Base-by-base conservation (phyloP, 2,113 vertebrate genomes). In the Drymodes brunneopygia region DNA sequence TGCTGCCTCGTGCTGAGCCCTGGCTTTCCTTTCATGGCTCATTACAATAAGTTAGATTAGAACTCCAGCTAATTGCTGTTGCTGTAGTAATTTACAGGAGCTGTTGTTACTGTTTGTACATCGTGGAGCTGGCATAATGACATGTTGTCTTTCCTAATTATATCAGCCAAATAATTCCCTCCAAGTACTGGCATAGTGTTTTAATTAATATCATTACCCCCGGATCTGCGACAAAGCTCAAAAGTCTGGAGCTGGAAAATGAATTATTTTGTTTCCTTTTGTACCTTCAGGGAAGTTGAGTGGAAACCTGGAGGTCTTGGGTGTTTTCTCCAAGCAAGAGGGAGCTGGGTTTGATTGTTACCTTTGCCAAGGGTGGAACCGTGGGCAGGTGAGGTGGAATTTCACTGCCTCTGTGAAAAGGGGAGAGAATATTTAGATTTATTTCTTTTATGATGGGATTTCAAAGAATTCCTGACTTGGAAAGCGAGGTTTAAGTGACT, bases 121-220 rank as follows among this genome's bases (percentile, higher is more conserved):
- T 93, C 74, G n/a, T 18, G 44, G 81, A 88, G 88, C 15, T 67
- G 88, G 57, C 71, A 80, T 90, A 90, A 96, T 84, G 80, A 90
- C 95, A 94, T 89, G 94, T 97, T 95, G 94, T 91, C 95, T 95
- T 93, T 89, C 62, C 64, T 96, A 94, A 96, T 96, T 95, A 88
- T 79, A 85, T 85, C 92, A 97, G 86, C 70, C 80, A 92, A 94
- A 93, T 78, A 74, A 88, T 92, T 91, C 77, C 94, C 75, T 35
- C 81, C 92, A 93, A 96, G 74, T 51, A 31, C 60, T 60, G 53
- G 94, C 94, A 56, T 80, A 80, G 90, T 80, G 83, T 93, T 95
- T 93, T 96, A 96, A 96, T 95, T 93, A 93, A 96, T 95, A 77
- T 38, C 84, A 85, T 95, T 94, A 91, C 62, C 35, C 38, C 35